A percentile compares a stretch with the other conserved stretches of the same genome.
These are phyloP conservation scores for Drosophila pullipes DNA, from an alignment of 2,888 invertebrate genomes.

Conservation along the genomic window DNA sequence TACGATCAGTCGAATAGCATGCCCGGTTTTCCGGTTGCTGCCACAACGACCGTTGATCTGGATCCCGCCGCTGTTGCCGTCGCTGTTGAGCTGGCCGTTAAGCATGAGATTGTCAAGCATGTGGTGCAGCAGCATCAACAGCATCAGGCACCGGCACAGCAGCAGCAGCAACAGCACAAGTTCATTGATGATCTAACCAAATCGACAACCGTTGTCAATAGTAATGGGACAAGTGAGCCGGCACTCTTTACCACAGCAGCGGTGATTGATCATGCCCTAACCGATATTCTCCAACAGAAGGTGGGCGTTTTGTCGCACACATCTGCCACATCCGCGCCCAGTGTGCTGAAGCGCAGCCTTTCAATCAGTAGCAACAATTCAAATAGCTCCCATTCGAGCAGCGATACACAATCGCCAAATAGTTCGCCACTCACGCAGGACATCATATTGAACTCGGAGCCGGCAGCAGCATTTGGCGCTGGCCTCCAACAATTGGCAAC, in stretches of 20 bases:
- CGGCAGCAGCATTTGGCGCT: constrained; percentile 81
- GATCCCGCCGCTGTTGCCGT: constrained; percentile 80
- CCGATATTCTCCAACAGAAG: constrained; percentile 78
- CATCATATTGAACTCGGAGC: constrained; percentile 85
- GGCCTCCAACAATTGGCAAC: constrained; percentile 72
- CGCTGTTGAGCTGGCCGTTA: constrained; percentile 85
- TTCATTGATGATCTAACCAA: constrained; percentile 81
- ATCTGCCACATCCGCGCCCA: constrained; percentile 40
- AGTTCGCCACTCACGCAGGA: constrained; percentile 84
- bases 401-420: constrained; percentile 71
- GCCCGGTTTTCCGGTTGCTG: constrained; percentile 77
- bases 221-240: constrained; percentile 64
- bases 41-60: constrained; percentile 67
- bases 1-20: constrained; percentile 82
- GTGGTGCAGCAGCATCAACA: constrained; percentile 87
- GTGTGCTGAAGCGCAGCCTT: constrained; percentile 85
- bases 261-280: constrained; percentile 82
- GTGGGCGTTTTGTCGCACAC: constrained; percentile 55
- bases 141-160: constrained; percentile 85
- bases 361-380: constrained; percentile 83
- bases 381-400: constrained; percentile 54
- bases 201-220: constrained; percentile 74
- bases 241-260: constrained; percentile 66
- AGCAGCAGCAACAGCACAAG: constrained; percentile 86
- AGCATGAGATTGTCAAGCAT: constrained; percentile 87